Evolutionary conservation across 1,140 invertebrate species (phyloP).

Genomic region (Schlechtendalia chinensis): DNA sequence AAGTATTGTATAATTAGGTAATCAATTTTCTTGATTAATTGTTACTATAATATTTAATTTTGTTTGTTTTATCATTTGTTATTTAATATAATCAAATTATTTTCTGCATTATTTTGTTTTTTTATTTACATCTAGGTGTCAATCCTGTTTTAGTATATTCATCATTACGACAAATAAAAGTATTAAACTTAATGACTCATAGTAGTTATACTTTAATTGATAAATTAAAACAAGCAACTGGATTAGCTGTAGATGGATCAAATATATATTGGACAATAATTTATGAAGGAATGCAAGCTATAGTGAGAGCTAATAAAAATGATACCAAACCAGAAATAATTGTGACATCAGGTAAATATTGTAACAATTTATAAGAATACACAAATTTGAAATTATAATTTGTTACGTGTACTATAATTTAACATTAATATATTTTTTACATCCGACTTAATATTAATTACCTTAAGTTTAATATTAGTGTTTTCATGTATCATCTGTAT

Average conservation of each 20-base stretch:
- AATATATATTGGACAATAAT: constrained; percentile 76
- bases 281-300: constrained; percentile 64
- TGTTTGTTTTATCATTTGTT: background rate
- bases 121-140: background rate
- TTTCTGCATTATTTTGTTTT: background rate
- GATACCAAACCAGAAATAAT: constrained; percentile 62
- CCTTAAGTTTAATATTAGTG: too few relatives aligned
- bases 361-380: too few relatives aligned
- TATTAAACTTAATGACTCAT: constrained; percentile 58
- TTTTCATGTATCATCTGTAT: background rate
- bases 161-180: constrained; percentile 57
- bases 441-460: too few relatives aligned
- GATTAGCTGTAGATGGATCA: constrained; percentile 66
- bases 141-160: constrained; percentile 45
- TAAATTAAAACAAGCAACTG: constrained; percentile 64
- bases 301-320: constrained; percentile 62
- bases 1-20: too few relatives aligned
- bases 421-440: background rate
- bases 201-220: constrained; percentile 58
- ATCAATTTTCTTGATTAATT: too few relatives aligned
- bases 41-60: background rate
- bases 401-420: too few relatives aligned
- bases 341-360: constrained; percentile 57
- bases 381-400: too few relatives aligned
- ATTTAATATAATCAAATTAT: background rate